Base-by-base conservation (phyloP, 2,797 vertebrate species). In the Furcifer pardalis region DNA sequence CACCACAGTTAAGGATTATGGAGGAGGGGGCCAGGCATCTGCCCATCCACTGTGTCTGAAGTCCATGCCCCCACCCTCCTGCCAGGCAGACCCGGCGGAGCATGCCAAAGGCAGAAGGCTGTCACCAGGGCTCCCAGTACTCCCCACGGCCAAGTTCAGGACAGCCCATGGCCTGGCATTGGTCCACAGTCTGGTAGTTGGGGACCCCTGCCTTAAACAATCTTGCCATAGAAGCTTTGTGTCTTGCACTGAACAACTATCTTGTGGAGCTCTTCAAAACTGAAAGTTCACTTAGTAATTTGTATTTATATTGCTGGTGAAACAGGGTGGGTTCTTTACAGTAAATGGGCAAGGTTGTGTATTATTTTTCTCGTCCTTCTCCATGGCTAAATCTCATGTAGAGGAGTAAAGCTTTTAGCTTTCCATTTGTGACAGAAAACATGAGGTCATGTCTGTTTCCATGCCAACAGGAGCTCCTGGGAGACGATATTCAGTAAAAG, bases 401-500 rank as follows among this genome's bases (percentile, higher is more conserved):
- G 84, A 90, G 75, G 80, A 88, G 63, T 86, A 89, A 87, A 89
- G 44, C 77, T 90, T 82, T 88, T 69, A 82, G 79, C 83, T 82
- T 92, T 87, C 84, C 91, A 59, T 91, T 92, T 92, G 89, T 84
- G 90, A 86, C 63, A 77, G 84, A 63, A 68, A 86, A 81, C 77
- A 74, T 89, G 80, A 90, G 91, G 88, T 92, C 62, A 4, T 93
- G 80, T 95, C 79, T 95, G 92, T 92, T 93, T 91, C 84, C 27
- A 44, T 93, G 90, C 91, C 92, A 94, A 91, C 94, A 98, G 98
- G 84, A 97, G 95, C 27, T 98, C 98, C 1, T 99, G 98, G 98
- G 98, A 99, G 96, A 96, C 94, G 81, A 96, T 98, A 91, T 98
- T 99, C 95, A 97, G 93, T 92, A 98, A 97, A 95, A 97, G 96